Conservation (phyloP, 2,888 invertebrate genomes). For the Limnephilus auricula region DNA sequence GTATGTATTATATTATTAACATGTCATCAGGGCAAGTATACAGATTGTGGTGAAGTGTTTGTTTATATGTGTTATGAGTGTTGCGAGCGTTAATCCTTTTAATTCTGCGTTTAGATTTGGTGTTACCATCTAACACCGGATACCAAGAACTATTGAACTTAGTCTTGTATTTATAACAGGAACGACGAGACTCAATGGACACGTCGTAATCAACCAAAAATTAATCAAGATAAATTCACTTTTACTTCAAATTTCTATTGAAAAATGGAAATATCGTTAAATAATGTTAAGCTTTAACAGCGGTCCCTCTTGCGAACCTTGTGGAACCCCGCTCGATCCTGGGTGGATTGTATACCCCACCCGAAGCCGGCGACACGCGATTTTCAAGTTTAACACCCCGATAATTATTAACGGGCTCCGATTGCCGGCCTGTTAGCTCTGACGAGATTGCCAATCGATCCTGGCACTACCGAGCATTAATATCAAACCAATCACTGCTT, state of each 20-base stretch:
- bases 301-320: neutral
- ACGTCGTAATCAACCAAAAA: neutral
- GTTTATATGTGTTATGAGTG: too few relatives aligned
- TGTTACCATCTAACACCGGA: too few relatives aligned
- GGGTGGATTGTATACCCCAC: slow-evolving; percentile 24
- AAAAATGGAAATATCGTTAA: neutral
- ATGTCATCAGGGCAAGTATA: too few relatives aligned
- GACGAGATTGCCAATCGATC: slow-evolving; percentile 46
- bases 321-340: neutral
- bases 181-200: too few relatives aligned
- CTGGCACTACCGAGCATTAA: neutral
- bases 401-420: slow-evolving; percentile 44
- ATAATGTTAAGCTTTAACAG: neutral
- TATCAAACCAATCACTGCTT: neutral
- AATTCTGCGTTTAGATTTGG: too few relatives aligned
- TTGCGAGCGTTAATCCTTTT: too few relatives aligned
- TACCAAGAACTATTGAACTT: too few relatives aligned
- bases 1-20: too few relatives aligned
- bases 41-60: too few relatives aligned
- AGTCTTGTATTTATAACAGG: too few relatives aligned
- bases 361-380: slow-evolving; percentile 35
- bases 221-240: neutral
- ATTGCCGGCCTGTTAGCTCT: slow-evolving; percentile 47
- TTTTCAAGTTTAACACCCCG: slow-evolving; percentile 40
- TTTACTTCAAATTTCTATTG: neutral